These are phyloP conservation scores for Alosa alosa DNA, from an alignment of 2,113 vertebrate genomes.

Conservation along the genomic window DNA sequence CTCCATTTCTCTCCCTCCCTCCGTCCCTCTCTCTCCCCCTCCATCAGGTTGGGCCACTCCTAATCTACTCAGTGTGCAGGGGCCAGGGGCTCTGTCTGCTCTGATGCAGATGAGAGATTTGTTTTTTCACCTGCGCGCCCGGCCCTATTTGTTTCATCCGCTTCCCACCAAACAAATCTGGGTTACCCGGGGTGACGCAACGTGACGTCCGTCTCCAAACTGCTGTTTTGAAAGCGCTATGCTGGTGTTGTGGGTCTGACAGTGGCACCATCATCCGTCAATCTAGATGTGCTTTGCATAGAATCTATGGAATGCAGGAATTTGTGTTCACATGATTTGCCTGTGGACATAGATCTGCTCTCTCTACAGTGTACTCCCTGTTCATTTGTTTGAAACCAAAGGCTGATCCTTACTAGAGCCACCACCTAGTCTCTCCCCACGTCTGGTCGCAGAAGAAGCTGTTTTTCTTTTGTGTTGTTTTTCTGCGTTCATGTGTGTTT, in stretches of 20 bases:
- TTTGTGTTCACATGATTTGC: neutral
- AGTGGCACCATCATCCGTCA: neutral
- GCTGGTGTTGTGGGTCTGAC: neutral
- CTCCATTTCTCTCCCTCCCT: neutral
- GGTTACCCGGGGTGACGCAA: neutral
- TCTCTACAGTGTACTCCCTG: neutral
- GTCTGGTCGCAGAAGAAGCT: neutral
- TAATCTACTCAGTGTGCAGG: neutral
- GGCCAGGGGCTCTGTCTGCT: neutral
- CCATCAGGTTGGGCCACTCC: neutral
- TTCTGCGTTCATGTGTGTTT: neutral
- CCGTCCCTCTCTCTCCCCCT: neutral
- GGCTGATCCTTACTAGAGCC: neutral
- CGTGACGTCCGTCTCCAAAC: neutral
- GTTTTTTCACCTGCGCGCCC: neutral
- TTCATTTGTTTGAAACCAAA: neutral
- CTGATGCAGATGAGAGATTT: neutral
- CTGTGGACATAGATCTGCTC: neutral
- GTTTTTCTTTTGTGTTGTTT: neutral
- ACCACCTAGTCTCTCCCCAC: neutral
- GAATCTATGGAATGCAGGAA: neutral
- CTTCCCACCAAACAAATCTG: neutral
- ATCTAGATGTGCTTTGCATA: neutral
- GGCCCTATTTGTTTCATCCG: neutral
- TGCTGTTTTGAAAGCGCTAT: neutral